Evolutionary conservation across 2,113 vertebrate genomes (phyloP).

Genomic region (Pongo pygmaeus): DNA sequence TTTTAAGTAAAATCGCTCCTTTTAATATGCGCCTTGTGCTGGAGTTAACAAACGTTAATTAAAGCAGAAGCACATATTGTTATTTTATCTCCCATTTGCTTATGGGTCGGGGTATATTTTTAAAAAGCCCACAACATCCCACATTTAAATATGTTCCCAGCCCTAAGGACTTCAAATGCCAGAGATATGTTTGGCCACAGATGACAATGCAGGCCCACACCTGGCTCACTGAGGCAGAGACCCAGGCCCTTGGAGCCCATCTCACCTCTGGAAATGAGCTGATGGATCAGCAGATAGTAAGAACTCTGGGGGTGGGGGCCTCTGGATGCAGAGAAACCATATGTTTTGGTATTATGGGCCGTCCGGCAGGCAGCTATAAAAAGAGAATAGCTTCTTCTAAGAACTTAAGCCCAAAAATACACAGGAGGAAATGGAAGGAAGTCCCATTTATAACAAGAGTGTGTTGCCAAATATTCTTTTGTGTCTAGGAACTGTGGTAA

Average conservation of each 20-base stretch:
- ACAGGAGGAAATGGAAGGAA: slow-evolving; percentile 52
- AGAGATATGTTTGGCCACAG: neutral
- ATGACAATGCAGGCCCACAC: neutral
- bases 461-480: neutral
- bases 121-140: neutral
- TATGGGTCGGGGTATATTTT: slow-evolving; percentile 11
- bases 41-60: slow-evolving; percentile 38
- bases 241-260: neutral
- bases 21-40: neutral
- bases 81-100: slow-evolving; percentile 48
- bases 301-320: neutral
- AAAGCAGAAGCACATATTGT: neutral
- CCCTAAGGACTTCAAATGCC: neutral
- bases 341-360: slow-evolving; percentile 39
- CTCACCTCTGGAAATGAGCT: neutral
- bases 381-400: slow-evolving; percentile 61
- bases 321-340: neutral
- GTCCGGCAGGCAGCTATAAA: slow-evolving; percentile 52
- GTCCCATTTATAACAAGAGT: slow-evolving; percentile 40
- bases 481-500: slow-evolving; percentile 24
- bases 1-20: slow-evolving; percentile 44
- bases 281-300: neutral
- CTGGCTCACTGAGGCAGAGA: neutral
- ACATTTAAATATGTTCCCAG: slow-evolving; percentile 44
- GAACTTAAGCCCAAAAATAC: slow-evolving; percentile 53